These are phyloP conservation scores for Smutsia temminckii DNA, from an alignment of 2,797 vertebrate genomes.

Conservation along the genomic window DNA sequence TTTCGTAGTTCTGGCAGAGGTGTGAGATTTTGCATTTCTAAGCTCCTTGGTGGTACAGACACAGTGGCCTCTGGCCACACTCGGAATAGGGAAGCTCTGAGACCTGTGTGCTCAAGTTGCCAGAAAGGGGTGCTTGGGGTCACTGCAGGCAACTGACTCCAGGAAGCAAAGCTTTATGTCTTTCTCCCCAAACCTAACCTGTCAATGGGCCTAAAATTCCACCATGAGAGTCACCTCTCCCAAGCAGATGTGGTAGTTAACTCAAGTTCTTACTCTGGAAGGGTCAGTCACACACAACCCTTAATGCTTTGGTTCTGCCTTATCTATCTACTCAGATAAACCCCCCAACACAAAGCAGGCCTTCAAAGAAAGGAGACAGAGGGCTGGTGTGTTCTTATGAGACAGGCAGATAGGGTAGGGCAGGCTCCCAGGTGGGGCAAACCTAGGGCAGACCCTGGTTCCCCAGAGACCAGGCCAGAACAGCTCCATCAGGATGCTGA, in stretches of 20 bases:
- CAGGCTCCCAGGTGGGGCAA: background rate
- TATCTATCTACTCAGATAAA: background rate
- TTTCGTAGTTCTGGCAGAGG: background rate
- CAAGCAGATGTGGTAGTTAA: background rate
- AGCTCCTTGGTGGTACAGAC: accelerated
- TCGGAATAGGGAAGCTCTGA: background rate
- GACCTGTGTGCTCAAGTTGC: background rate
- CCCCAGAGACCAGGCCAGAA: background rate
- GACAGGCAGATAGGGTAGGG: background rate
- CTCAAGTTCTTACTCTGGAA: background rate
- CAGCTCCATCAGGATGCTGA: background rate
- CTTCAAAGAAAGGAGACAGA: background rate
- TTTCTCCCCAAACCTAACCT: background rate
- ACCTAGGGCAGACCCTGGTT: background rate
- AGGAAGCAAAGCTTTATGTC: background rate
- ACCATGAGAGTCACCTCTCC: background rate
- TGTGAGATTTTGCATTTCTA: background rate
- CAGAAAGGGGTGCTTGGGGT: background rate
- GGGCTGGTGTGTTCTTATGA: background rate
- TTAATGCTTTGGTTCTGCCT: background rate
- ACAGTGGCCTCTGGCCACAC: accelerated
- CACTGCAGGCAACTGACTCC: background rate
- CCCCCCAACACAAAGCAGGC: background rate
- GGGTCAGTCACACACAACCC: background rate
- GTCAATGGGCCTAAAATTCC: background rate